Percentiles rank a stretch among this genome's conserved stretches.
These are phyloP conservation scores for Pavo muticus DNA, from an alignment of 2,113 vertebrate species.

Conservation along the genomic window DNA sequence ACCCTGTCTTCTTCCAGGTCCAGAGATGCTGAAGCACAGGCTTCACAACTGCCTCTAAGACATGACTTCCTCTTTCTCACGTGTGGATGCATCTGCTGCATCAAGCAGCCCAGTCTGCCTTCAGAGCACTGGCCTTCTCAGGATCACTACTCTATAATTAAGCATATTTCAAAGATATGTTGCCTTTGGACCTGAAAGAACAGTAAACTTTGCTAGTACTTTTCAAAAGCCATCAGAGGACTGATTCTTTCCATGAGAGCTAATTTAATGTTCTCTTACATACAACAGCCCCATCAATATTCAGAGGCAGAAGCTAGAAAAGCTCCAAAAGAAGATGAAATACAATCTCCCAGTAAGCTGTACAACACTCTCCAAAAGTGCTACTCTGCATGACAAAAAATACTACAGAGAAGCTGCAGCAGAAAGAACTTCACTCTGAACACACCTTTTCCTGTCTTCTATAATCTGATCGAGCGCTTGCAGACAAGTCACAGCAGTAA, in stretches of 20 bases:
- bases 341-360: not conserved
- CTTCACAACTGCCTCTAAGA: not conserved
- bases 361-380: not conserved
- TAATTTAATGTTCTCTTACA: accelerated
- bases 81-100: not conserved
- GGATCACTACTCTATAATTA: not conserved
- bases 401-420: not conserved
- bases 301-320: not conserved
- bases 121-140: not conserved
- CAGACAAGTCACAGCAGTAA: slow-evolving; percentile 32
- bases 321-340: not conserved
- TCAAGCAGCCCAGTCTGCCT: not conserved
- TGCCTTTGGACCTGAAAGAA: not conserved
- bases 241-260: not conserved
- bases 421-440: slow-evolving; percentile 33
- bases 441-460: slow-evolving; percentile 72
- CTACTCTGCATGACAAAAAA: not conserved
- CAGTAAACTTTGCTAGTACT: not conserved
- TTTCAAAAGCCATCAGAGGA: not conserved
- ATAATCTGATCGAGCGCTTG: slow-evolving; percentile 63
- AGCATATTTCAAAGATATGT: not conserved
- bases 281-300: not conserved
- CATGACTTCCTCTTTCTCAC: too few species aligned
- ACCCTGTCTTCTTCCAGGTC: not conserved
- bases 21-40: not conserved